phyloP scores from a whole-genome alignment of 1,140 invertebrate species.

The Drosophila athabasca region DNA sequence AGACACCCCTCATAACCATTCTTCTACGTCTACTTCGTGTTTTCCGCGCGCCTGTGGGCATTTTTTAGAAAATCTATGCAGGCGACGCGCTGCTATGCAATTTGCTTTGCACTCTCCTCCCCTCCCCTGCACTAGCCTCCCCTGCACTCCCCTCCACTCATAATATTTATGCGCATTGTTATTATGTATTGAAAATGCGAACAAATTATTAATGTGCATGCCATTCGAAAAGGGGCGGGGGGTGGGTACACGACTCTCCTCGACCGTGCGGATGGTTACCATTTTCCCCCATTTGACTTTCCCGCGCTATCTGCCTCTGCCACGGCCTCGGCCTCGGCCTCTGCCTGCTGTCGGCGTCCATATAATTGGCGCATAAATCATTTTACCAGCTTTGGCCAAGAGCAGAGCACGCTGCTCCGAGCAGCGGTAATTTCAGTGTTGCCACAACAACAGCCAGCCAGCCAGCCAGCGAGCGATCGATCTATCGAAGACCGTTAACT shows the following conservation, averaged over 20 bases:
- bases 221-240: not conserved
- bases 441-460: conserved; percentile 37
- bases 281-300: conserved; percentile 60
- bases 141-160: conserved; percentile 17
- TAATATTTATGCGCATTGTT: conserved; percentile 80
- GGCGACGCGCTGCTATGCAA: conserved; percentile 55
- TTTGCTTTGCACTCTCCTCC: conserved; percentile 35
- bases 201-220: conserved; percentile 73
- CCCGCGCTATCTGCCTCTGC: conserved; percentile 39
- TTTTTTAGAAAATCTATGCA: too few species aligned
- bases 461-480: not conserved
- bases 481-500: conserved; percentile 57
- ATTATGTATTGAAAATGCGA: conserved; percentile 78
- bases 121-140: too few species aligned
- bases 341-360: conserved; percentile 41
- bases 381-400: conserved; percentile 64
- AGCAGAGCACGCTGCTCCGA: conserved; percentile 16
- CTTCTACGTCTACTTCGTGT: too few species aligned
- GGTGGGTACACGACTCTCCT: too few species aligned
- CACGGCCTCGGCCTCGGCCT: not conserved
- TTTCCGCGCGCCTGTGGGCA: too few species aligned
- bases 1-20: too few species aligned
- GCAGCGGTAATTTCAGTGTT: conserved; percentile 67
- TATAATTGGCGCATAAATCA: conserved; percentile 79
- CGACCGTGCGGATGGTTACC: conserved; percentile 1